Evolutionary conservation across 1,140 invertebrate genomes (phyloP), one percentile per base, ranked within the genome.

Genomic region (Eciton burchellii): DNA sequence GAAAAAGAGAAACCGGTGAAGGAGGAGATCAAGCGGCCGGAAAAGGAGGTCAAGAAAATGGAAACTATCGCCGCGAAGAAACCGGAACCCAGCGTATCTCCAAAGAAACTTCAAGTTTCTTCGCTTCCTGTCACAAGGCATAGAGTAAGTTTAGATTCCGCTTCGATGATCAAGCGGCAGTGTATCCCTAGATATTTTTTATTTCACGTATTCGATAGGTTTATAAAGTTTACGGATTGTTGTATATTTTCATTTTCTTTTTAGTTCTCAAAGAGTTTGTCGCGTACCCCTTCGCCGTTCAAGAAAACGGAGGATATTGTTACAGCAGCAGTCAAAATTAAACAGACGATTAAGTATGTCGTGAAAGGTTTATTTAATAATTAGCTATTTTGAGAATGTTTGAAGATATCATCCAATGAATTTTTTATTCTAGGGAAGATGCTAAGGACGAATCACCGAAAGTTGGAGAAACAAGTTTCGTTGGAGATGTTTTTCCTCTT

Each of bases 261-360:
- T n/a, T 19, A 94, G 92, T 96, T 95, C 90, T 96, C 95, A 24
- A 95, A 95, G 92, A 97, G 97, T 89, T 93, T 97, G 21, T 97
- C 97, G 9, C 95, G 97, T 81, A 97, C 97, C 0, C 97, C 97
- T 24, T 97, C 97, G 24, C 97, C 97, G 60, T 97, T 97, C 92
- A 95, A 97, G 76, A 96, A 97, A 92, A 96, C 96, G 63, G 95
- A 97, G 86, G 96, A 97, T 91, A 95, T 96, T n/a, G 94, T 95
- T 81, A 94, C 93, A 47, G 92, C 91, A 29, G 72, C 83, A 57
- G 71, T 65, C 82, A 94, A 94, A 89, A 29, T 91, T 35, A 93
- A 93, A 83, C 90, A 91, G 63, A 84, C 87, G 45, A 71, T 87
- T n/a, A 93, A 92, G 93, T 93, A 88, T 86, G 88, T 83, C 62